Base-by-base conservation (phyloP, 2,113 vertebrate genomes). In the Tachysurus vachellii region DNA sequence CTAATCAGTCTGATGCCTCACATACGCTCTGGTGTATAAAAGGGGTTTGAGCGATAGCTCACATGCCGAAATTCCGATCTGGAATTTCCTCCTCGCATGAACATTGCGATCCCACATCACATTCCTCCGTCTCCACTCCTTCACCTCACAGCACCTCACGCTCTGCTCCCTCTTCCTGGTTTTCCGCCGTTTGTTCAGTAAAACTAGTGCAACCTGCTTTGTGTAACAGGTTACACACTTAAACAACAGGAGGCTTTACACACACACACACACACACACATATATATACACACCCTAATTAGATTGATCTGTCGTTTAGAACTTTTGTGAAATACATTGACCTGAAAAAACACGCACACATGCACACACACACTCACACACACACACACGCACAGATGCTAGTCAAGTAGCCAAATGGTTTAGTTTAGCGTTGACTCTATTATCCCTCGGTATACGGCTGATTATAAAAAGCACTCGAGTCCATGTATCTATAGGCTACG, bases 121-220 rank as follows among this genome's bases (percentile, higher is more conserved):
- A 36, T 76, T 54, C 47, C 59, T 36, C 61, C 26, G 26, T 64
- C 26, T 47, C 70, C 53, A 4, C 16, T 61, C 59, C 64, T n/a
- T 54, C 66, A 6, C 3, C 0, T 68, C 64, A 16, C 64, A n/a
- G 31, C 66, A 6, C 1, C 0, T 31, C 64, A 16, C n/a, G 10
- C 16, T 17, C 44, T 44, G 1, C 0, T 83, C 50, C 19, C 26
- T 47, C 84, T 53, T 80, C 84, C 75, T 68, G 85, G 8, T 86
- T 80, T 68, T 86, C 85, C 50, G 47, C 75, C 26, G 61, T 86
- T 85, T 80, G 44, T 42, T 36, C 5, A 75, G 36, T 68, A 4
- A 23, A 66, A 54, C 61, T 23, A n/a, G 59, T 83, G 62, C 17
- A 17, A 19, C 44, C 47, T 83, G 82, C 31, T 53, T 17, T 21